phyloP scores from a whole-genome alignment of 1,140 invertebrate genomes.

The Drosophila bocqueti region DNA sequence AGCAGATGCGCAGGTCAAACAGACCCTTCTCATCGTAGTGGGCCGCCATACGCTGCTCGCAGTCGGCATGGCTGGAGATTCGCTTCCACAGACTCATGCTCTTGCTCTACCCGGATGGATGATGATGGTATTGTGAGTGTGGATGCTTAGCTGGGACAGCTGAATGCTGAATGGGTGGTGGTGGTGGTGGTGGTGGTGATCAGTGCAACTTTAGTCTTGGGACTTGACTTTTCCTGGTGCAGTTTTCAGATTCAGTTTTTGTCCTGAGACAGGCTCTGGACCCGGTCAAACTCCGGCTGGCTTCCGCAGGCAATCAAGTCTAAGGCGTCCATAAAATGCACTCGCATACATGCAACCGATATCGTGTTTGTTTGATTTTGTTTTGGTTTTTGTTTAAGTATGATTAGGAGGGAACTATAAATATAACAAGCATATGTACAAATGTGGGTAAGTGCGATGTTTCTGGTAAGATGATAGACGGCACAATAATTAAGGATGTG shows the following conservation, averaged over 20 bases:
- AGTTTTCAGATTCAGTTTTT: slow-evolving; percentile 17
- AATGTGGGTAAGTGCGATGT: slow-evolving; percentile 35
- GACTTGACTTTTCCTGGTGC: not conserved
- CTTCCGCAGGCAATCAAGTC: slow-evolving; percentile 65
- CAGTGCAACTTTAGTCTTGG: slow-evolving; percentile 1
- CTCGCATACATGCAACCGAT: slow-evolving; percentile 28
- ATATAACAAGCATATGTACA: slow-evolving; percentile 50
- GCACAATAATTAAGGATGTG: slow-evolving; percentile 9
- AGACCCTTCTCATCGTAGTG: slow-evolving; percentile 84
- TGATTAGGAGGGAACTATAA: slow-evolving; percentile 49
- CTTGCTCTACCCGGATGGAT: slow-evolving; percentile 41
- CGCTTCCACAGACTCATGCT: slow-evolving; percentile 84
- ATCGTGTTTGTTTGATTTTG: slow-evolving; percentile 23
- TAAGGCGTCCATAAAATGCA: slow-evolving; percentile 73
- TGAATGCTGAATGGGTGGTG: slow-evolving; percentile 56
- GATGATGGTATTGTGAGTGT: slow-evolving; percentile 35
- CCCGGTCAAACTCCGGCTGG: slow-evolving; percentile 61
- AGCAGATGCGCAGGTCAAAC: slow-evolving; percentile 75
- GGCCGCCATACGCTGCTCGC: slow-evolving; percentile 78
- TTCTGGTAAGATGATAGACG: slow-evolving; percentile 6
- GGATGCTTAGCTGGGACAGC: slow-evolving; percentile 30
- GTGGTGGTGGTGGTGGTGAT: slow-evolving; percentile 40
- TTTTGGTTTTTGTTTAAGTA: slow-evolving; percentile 30
- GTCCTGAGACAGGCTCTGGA: slow-evolving; percentile 36
- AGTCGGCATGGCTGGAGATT: slow-evolving; percentile 76